Evolutionary conservation across 2,113 vertebrate species (phyloP), one percentile per base, ranked within the genome.

Genomic region (Chamaea fasciata): DNA sequence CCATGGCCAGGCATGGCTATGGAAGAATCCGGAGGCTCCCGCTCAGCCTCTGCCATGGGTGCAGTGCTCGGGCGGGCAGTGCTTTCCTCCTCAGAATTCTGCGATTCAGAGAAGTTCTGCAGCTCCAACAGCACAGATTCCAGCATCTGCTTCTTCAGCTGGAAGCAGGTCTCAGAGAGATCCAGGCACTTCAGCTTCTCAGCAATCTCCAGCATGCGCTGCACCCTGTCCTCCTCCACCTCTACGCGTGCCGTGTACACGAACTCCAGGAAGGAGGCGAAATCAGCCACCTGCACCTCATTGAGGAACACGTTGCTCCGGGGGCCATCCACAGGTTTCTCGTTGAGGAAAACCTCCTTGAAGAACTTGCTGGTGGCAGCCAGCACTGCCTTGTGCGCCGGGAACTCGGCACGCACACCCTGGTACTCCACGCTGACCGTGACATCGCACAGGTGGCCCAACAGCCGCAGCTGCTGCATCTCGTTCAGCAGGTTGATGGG

Each of bases 311-410:
- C 80, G 1, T 97, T 98, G 89, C 98, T 98, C 39, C 90, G 96
- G 20, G 96, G 81, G 7, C 97, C 96, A 0, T 96, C 97, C 73
- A 67, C 37, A 3, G 93, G 76, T 12, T 98, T 97, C 49, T 98
- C 98, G 2, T 98, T 98, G 39, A 99, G 98, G 60, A 99, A 98
- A 13, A 98, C 95, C 26, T 98, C 98, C 93, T 98, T 99, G 92
- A 99, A 99, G 95, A 99, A 99, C 74, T 99, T 99, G 85, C 99
- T 99, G 39, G 99, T 98, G 17, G 99, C 99, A 6, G 99, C 99
- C 10, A 99, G 95, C 27, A 99, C 98, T 15, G 99, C 98, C 93
- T 98, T 98, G 95, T 99, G 99, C 27, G 98, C 99, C 49, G 97
- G 97, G 55, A 99, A 99, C 71, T 99, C 99, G 13, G 98, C 97